Evolutionary conservation across 2,888 invertebrate species (phyloP), one percentile per base, ranked within the genome.

Genomic region (Sinotaia quadrata): DNA sequence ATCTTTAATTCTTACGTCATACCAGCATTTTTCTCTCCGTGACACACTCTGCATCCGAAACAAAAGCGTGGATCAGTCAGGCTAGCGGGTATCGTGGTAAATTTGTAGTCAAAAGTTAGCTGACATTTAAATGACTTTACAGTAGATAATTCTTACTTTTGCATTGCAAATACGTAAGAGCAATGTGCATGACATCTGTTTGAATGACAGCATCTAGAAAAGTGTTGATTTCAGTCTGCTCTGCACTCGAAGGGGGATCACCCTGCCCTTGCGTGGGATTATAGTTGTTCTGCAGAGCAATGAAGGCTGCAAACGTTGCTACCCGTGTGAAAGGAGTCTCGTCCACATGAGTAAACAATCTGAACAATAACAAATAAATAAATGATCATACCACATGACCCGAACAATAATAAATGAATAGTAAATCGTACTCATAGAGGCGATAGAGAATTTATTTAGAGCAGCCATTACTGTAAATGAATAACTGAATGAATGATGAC

Each of bases 281-380:
- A 33, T 66, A 70, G 54, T 71, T 68, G 61, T 70, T 31, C 49
- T 62, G 56, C 27, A 69, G 68, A 2, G 59, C 51, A n/a, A 68
- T 21, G 21, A 65, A 62, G 0, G 58, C 31, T 29, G 27, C 36
- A 44, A 44, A 73, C 2, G 70, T 68, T 0, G 41, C 24, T 24
- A 21, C 24, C 21, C 31, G 27, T 7, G 54, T 37, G 4, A 70
- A 51, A 21, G 56, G 62, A 10, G 29, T 5, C 8, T 60, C 47
- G 36, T 70, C 57, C 3, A 74, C 62, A 15, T 41, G 18, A 2
- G 63, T 66, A 60, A 71, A 63, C 8, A 71, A 54, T 2, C 68
- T 68, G 58, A 4, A 29, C 21, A 31, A 18, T 10, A 34, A 18
- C 15, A 21, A 24, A 41, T 12, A 10, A 18, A 41, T 12, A 41